Base-by-base conservation (phyloP, 92 coral and sea anemone genomes). In the Epizoanthus illoricatus region DNA sequence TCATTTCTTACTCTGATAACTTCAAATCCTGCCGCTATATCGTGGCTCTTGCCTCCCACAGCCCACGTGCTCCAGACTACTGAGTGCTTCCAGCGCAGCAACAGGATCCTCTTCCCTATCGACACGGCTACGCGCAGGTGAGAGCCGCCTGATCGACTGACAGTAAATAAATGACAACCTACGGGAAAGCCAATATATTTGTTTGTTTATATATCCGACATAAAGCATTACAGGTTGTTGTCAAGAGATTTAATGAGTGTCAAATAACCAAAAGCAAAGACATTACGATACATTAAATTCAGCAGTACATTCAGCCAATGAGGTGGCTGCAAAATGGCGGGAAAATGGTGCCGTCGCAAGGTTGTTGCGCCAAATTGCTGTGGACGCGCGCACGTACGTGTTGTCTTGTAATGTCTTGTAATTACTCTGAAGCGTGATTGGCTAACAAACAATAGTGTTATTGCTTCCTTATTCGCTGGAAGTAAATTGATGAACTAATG, bases 161-260 rank as follows among this genome's bases (percentile, higher is more conserved):
- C 93, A 5, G 96, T 87, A 59, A 93, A 94, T 45, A 93, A 78
- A 65, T 93, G 98, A 60, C 98, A 91, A 2, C 98, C 99, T 96
- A 65, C 40, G 6, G 65, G 13, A 74, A 24, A 39, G 20, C 12
- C 39, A 64, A 4, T 15, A 52, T 49, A 24, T 36, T 10, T 5
- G 65, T 58, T 19, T 10, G 17, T 15, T 20, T 21, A 9, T 52
- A 4, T 18, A 21, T 36, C 40, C 11, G 3, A 36, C 10, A 21
- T 71, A 8, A 17, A 41, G 24, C 67, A 20, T 3, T 45, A 45
- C 52, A 20, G 24, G 7, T 36, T 62, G 67, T 19, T 62, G 67
- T 62, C 12, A 8, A n/a, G 67, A 8, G 24, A n/a, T 20, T 62
- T 1, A 5, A 20, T 59, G 3, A 59, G 21, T 59, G 36, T 28